Evolutionary conservation across 2,888 invertebrate species (phyloP).

Genomic region (Xylota sylvarum): DNA sequence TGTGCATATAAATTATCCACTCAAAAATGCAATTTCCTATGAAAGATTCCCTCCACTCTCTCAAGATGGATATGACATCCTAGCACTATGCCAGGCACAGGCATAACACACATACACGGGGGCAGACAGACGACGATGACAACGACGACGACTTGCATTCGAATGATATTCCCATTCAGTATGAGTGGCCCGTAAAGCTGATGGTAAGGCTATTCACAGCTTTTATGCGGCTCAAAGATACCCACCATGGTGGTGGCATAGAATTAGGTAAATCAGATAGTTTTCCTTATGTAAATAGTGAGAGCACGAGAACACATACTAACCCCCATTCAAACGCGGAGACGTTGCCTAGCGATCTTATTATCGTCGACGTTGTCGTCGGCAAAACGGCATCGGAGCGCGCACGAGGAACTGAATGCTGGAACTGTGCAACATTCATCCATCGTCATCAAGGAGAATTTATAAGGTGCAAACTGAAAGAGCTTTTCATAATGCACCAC

Average conservation of each 20-base stretch:
- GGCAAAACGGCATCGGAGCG: not conserved
- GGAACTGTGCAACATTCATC: slow-evolving; percentile 46
- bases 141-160: slow-evolving; percentile 28
- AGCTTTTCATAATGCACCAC: slow-evolving; percentile 53
- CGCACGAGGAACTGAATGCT: not conserved
- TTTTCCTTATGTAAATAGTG: slow-evolving; percentile 51
- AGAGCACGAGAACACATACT: slow-evolving; percentile 10
- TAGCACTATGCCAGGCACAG: slow-evolving; percentile 4
- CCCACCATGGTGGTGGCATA: slow-evolving; percentile 1
- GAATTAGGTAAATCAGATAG: slow-evolving; percentile 72
- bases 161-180: slow-evolving; percentile 38
- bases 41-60: slow-evolving; percentile 74
- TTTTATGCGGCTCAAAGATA: slow-evolving; percentile 43
- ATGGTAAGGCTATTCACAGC: slow-evolving; percentile 54
- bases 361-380: not conserved
- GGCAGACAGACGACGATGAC: not conserved
- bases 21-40: slow-evolving; percentile 81
- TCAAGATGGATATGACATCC: slow-evolving; percentile 38
- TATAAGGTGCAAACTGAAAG: slow-evolving; percentile 71
- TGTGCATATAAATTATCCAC: slow-evolving; percentile 81
- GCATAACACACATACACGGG: not conserved
- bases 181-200: slow-evolving; percentile 37
- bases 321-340: slow-evolving; percentile 14
- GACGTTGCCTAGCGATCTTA: slow-evolving; percentile 38
- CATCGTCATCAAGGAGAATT: slow-evolving; percentile 65